A percentile compares a stretch with the other conserved stretches of the same genome.
phyloP scores from a whole-genome alignment of 2,797 vertebrate species.

The Hirundo rustica region DNA sequence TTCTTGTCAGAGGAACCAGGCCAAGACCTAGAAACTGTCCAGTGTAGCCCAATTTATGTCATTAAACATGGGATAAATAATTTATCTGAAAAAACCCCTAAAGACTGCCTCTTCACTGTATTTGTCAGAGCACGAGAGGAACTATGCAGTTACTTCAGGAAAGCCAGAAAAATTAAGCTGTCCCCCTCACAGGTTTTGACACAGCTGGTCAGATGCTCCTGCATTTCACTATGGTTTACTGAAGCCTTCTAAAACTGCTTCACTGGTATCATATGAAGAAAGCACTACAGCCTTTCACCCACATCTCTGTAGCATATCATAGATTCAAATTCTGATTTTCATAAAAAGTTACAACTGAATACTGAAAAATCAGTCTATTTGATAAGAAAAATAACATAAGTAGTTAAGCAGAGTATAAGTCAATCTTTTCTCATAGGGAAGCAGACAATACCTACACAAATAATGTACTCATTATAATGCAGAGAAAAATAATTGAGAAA shows the following conservation, averaged over 20 bases:
- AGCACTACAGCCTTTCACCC: not conserved
- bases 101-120: not conserved
- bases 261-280: rapidly evolving
- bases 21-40: not conserved
- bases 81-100: not conserved
- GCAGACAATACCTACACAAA: not conserved
- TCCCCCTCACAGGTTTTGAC: not conserved
- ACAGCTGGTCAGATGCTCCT: rapidly evolving
- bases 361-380: not conserved
- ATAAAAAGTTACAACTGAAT: not conserved
- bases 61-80: not conserved
- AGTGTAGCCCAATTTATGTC: not conserved
- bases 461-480: not conserved
- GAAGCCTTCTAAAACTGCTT: not conserved
- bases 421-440: not conserved
- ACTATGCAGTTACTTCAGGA: not conserved
- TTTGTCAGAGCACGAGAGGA: not conserved
- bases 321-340: not conserved
- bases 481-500: not conserved
- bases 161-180: not conserved
- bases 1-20: not conserved
- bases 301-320: not conserved
- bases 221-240: not conserved
- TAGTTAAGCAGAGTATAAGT: not conserved
- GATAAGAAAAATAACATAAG: not conserved